A percentile compares a stretch with the other conserved stretches of the same genome.
Conservation (phyloP, 2,888 invertebrate species). For the Hypselothyrea guttata region DNA sequence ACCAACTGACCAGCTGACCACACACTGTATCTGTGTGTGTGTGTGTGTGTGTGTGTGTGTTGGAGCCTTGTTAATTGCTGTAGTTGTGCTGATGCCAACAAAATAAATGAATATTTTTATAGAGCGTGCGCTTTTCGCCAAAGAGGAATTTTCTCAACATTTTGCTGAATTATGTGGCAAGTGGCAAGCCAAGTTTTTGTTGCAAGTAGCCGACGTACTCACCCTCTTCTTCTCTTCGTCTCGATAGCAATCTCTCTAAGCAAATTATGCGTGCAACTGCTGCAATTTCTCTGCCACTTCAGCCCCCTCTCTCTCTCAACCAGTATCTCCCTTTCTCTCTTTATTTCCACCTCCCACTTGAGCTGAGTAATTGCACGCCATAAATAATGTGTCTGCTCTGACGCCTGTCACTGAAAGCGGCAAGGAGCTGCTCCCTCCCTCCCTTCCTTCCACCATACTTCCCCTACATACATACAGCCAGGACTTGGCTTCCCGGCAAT, state of each 20-base stretch:
- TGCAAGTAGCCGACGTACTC: background rate
- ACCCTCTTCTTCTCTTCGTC: background rate
- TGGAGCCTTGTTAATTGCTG: constrained; percentile 69
- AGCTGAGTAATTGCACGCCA: constrained; percentile 57
- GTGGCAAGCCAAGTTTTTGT: constrained; percentile 16
- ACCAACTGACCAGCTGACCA: constrained; percentile 11
- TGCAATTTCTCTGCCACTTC: constrained; percentile 11
- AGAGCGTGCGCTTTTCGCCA: constrained; percentile 25
- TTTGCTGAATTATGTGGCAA: constrained; percentile 27
- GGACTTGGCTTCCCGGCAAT: constrained; percentile 42
- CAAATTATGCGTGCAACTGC: constrained; percentile 36
- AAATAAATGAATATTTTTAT: constrained; percentile 59
- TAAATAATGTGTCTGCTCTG: constrained; percentile 63
- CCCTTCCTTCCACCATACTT: constrained; percentile 28
- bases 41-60: background rate
- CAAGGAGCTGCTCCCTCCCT: background rate
- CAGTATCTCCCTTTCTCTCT: background rate
- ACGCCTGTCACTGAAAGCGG: constrained; percentile 40
- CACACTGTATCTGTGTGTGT: background rate
- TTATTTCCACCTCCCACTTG: background rate
- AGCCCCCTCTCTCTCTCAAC: background rate
- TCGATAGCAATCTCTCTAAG: constrained; percentile 28
- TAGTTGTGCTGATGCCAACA: constrained; percentile 53
- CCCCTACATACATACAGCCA: constrained; percentile 5
- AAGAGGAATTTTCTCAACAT: constrained; percentile 30